A percentile compares a stretch with the other conserved stretches of the same genome.
phyloP scores from a whole-genome alignment of 2,113 vertebrate species.

The Trematocara nigrifrons region DNA sequence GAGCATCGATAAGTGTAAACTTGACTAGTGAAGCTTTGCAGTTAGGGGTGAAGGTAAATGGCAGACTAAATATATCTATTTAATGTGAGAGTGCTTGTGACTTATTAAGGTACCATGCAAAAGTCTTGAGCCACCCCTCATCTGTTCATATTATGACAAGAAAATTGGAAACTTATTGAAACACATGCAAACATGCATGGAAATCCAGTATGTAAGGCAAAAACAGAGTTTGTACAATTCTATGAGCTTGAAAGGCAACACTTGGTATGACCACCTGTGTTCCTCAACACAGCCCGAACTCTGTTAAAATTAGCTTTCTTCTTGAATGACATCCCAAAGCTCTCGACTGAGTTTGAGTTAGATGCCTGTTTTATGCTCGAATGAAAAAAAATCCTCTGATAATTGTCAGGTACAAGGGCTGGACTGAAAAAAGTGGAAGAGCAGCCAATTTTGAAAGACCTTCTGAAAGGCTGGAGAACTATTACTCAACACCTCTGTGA shows the following conservation, averaged over 20 bases:
- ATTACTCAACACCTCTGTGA: background rate
- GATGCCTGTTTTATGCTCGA: background rate
- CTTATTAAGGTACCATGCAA: background rate
- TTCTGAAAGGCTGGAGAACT: background rate
- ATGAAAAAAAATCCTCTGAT: fast-evolving
- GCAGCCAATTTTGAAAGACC: background rate
- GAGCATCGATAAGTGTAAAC: background rate
- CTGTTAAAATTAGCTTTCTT: background rate
- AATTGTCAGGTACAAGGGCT: background rate
- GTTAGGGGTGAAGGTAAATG: fast-evolving
- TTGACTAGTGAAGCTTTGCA: background rate
- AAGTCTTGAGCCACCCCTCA: background rate
- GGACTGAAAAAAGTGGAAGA: background rate
- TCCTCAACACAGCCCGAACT: background rate
- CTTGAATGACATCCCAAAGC: background rate
- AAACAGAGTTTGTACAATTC: background rate
- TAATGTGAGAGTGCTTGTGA: background rate
- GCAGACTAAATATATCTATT: background rate
- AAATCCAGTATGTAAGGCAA: fast-evolving
- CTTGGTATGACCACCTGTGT: background rate
- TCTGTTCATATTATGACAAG: background rate
- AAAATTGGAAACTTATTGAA: background rate
- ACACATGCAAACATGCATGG: background rate
- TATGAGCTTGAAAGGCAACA: background rate
- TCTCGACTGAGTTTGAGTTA: background rate